Base-by-base conservation (phyloP, 2,113 vertebrate species). In the Narcine bancroftii region DNA sequence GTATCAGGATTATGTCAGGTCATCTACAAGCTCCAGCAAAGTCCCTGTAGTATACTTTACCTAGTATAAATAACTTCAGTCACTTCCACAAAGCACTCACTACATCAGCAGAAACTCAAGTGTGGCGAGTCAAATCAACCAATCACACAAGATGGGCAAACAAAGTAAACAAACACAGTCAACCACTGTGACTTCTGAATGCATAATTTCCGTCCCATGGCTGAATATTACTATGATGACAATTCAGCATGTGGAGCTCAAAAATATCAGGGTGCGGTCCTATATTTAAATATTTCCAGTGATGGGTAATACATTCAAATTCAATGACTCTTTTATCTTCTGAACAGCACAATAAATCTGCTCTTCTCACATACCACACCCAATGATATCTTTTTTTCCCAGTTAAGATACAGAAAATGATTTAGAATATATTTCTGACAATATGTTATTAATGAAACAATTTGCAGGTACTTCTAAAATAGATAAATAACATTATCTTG, bases 41-140 rank as follows among this genome's bases (percentile, higher is more conserved):
- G 87, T 91, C 65, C 21, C 42, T 29, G 39, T 45, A 69, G 36
- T 45, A 47, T 45, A 91, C 63, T 45, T 65, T 47, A 47, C 26
- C 65, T 29, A n/a, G 39, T 69, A 45, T 29, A 91, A 91, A 91
- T 45, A 91, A 39, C 65, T 26, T 45, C 17, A 91, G 89, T 69
- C 42, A 91, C 39, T 91, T 91, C 89, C 36, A 89, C 21, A 63
- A 89, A 56, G 56, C 24, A 89, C 85, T 53, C 79, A 66, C 89
- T 33, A 45, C n/a, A 29, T 69, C 63, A 91, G 63, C 63, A 69
- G 36, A 91, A 69, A 10, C 6, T 47, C 39, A 42, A 45, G 89
- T 9, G 24, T 47, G 65, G 63, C 15, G 42, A 91, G 21, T 29
- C 45, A 91, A 69, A 47, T 69, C 26, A 71, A 69, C 89, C 89